A percentile compares a stretch with the other conserved stretches of the same genome.
Conservation (phyloP, 2,888 invertebrate species). For the Steinernema scapterisci region DNA sequence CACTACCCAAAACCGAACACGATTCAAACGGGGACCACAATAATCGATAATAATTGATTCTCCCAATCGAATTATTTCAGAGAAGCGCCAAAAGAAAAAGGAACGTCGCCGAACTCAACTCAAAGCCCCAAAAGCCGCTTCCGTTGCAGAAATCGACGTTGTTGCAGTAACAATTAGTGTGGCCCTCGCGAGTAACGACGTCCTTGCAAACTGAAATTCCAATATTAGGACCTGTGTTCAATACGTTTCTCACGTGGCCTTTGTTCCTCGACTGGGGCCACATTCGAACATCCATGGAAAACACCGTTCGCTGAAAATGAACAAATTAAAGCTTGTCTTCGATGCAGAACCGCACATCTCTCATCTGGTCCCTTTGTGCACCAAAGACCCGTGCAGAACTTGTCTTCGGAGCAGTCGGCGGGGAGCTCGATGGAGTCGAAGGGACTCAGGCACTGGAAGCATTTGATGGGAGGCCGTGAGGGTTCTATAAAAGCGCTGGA, state of each 20-base stretch:
- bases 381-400: slow-evolving; percentile 23
- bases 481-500: neutral
- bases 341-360: neutral
- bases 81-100: neutral
- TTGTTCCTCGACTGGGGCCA: slow-evolving; percentile 1
- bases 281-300: slow-evolving; percentile 12
- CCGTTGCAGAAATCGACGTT: slow-evolving; percentile 27
- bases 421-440: slow-evolving; percentile 1
- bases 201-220: slow-evolving; percentile 20
- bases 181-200: neutral
- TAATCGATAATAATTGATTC: too few species aligned
- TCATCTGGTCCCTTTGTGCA: slow-evolving; percentile 24
- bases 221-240: neutral
- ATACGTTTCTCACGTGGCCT: neutral
- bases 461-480: neutral
- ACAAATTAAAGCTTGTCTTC: neutral
- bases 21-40: too few species aligned
- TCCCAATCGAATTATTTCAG: too few species aligned
- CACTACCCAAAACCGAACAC: too few species aligned
- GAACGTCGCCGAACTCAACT: neutral
- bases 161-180: slow-evolving; percentile 29
- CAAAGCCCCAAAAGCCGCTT: too few species aligned
- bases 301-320: slow-evolving; percentile 7
- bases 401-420: neutral
- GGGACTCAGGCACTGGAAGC: slow-evolving; percentile 1